Conservation (phyloP, 2,888 invertebrate genomes). For the Stictocephala bisonia region DNA sequence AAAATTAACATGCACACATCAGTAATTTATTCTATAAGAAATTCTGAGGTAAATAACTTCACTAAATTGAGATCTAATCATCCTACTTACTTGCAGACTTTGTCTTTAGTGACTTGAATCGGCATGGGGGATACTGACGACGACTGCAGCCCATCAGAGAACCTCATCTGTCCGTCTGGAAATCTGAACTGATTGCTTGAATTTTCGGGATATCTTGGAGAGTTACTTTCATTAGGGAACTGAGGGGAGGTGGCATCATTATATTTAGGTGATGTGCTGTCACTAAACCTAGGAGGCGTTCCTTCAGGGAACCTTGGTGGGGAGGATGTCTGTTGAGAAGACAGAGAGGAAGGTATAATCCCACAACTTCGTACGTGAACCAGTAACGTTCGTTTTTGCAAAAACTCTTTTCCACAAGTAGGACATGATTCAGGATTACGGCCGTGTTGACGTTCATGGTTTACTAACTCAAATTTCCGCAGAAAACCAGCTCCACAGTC, state of each 20-base stretch:
- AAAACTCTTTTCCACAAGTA: slow-evolving; percentile 85
- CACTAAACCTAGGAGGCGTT: background rate
- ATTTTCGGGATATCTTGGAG: slow-evolving; percentile 15
- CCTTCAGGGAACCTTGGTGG: background rate
- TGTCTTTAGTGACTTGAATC: slow-evolving; percentile 7
- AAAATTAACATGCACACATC: background rate
- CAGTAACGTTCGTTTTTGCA: slow-evolving; percentile 83
- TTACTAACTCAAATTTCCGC: slow-evolving; percentile 86
- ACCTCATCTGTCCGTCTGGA: slow-evolving; percentile 15
- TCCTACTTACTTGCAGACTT: slow-evolving; percentile 47
- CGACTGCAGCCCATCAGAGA: background rate
- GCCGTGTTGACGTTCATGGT: slow-evolving; percentile 85
- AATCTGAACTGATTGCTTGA: slow-evolving; percentile 15
- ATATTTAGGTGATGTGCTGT: background rate
- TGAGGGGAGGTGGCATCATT: background rate
- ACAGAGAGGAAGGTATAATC: slow-evolving; percentile 43
- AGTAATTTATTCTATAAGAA: background rate
- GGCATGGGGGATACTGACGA: background rate
- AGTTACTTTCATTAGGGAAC: background rate
- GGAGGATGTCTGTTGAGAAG: slow-evolving; percentile 48
- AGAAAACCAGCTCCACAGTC: slow-evolving; percentile 90
- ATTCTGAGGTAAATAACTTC: background rate
- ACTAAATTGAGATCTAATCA: background rate
- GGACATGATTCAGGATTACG: slow-evolving; percentile 84
- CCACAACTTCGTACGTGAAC: slow-evolving; percentile 69